Evolutionary conservation across 1,140 invertebrate genomes (phyloP).

Genomic region (Cecropterus lyciades): DNA sequence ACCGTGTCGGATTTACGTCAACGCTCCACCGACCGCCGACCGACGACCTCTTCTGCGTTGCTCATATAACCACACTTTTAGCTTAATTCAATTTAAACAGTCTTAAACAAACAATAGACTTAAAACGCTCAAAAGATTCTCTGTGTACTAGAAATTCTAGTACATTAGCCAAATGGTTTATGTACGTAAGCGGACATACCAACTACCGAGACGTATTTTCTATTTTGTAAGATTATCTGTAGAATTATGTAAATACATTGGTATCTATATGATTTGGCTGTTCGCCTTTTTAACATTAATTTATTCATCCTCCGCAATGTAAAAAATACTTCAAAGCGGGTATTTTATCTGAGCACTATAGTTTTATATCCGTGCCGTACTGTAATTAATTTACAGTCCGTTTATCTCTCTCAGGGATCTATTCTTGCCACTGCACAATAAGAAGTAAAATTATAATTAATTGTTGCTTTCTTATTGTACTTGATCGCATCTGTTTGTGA

Average conservation of each 20-base stretch:
- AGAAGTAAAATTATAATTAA: slow-evolving; percentile 6
- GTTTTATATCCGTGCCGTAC: neutral
- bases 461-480: neutral
- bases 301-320: slow-evolving; percentile 1
- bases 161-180: too few relatives aligned
- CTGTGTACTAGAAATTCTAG: too few relatives aligned
- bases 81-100: neutral
- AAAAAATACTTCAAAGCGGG: too few relatives aligned
- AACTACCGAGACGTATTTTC: too few relatives aligned
- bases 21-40: slow-evolving; percentile 49
- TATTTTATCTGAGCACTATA: neutral
- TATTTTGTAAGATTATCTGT: too few relatives aligned
- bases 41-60: slow-evolving; percentile 57
- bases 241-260: too few relatives aligned
- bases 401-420: slow-evolving; percentile 5
- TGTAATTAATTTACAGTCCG: slow-evolving; percentile 2
- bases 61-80: slow-evolving; percentile 29
- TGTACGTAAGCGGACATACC: too few relatives aligned
- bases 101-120: neutral
- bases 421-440: slow-evolving; percentile 1
- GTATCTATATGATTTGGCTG: too few relatives aligned
- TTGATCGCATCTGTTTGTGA: neutral
- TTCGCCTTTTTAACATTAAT: too few relatives aligned
- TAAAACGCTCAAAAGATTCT: neutral
- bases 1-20: slow-evolving; percentile 78